Evolutionary conservation across 2,113 vertebrate species (phyloP).

Genomic region (Ariopsis seemanni): DNA sequence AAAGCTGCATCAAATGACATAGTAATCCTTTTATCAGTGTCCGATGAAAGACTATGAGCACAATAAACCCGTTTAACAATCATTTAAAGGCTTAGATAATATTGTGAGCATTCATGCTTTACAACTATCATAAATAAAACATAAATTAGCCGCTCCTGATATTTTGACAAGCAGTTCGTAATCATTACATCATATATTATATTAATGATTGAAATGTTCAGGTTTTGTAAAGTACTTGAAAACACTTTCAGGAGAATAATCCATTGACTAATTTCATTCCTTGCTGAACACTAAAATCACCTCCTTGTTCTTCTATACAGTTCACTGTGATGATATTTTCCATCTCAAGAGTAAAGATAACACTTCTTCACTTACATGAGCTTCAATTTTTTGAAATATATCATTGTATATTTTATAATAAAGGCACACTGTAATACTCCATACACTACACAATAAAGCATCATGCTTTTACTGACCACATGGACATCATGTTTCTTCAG

Average conservation of each 20-base stretch:
- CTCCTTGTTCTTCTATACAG: no score
- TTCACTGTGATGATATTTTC: not conserved
- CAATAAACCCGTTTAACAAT: not conserved
- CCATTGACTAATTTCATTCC: not conserved
- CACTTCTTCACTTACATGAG: not conserved
- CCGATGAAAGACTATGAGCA: not conserved
- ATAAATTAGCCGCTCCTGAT: not conserved
- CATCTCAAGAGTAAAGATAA: not conserved
- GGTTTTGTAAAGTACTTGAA: not conserved
- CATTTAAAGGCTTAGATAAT: not conserved
- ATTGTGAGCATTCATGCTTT: not conserved
- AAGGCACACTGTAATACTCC: no score
- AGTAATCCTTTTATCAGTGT: constrained; percentile 54
- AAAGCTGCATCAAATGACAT: constrained; percentile 5
- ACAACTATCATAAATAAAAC: not conserved
- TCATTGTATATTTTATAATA: not conserved
- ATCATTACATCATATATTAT: not conserved
- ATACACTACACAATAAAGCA: not conserved
- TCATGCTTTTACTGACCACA: not conserved
- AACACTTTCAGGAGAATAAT: not conserved
- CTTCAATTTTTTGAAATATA: not conserved
- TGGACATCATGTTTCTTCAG: not conserved
- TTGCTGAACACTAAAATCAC: not conserved
- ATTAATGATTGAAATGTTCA: not conserved
- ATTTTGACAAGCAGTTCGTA: not conserved